Evolutionary conservation across 2,888 invertebrate genomes (phyloP).

Genomic region (Cynaeus angustus): DNA sequence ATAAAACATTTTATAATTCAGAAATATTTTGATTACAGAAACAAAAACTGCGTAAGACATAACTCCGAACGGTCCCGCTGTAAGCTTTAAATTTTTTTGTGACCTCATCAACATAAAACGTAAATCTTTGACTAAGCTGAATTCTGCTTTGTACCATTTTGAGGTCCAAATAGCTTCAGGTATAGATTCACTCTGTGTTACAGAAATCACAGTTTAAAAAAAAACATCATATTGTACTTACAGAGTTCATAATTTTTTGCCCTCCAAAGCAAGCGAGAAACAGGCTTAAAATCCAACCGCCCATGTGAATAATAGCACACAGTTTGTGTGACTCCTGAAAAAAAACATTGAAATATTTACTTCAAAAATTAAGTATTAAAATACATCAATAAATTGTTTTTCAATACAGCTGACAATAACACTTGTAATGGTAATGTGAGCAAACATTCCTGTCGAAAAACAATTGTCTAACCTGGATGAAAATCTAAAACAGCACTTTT

Average conservation of each 20-base stretch:
- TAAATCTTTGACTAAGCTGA: slow-evolving; percentile 3
- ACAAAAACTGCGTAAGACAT: slow-evolving; percentile 11
- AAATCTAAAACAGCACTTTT: slow-evolving; percentile 15
- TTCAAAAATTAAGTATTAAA: too few species aligned
- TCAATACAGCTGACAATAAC: slow-evolving; percentile 31
- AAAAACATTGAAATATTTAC: too few species aligned
- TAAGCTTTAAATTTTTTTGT: not conserved
- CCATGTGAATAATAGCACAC: slow-evolving; percentile 3
- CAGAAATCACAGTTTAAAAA: not conserved
- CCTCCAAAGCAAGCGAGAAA: slow-evolving; percentile 33
- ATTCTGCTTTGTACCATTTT: slow-evolving; percentile 10
- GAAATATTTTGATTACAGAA: not conserved
- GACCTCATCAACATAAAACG: slow-evolving; percentile 3
- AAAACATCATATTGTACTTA: slow-evolving; percentile 11
- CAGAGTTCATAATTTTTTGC: slow-evolving; percentile 29
- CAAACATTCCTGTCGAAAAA: slow-evolving; percentile 27
- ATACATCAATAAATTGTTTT: slow-evolving; percentile 38
- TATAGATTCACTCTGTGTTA: slow-evolving; percentile 13
- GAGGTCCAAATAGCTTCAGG: slow-evolving; percentile 11
- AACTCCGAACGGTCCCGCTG: slow-evolving; percentile 6
- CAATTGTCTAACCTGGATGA: slow-evolving; percentile 24
- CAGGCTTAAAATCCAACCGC: slow-evolving; percentile 31
- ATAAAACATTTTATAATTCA: slow-evolving; percentile 38
- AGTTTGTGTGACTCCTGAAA: not conserved
- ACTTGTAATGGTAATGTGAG: slow-evolving; percentile 33